These are phyloP conservation scores for Dolomedes plantarius DNA, from an alignment of 2,888 invertebrate genomes.

Conservation along the genomic window DNA sequence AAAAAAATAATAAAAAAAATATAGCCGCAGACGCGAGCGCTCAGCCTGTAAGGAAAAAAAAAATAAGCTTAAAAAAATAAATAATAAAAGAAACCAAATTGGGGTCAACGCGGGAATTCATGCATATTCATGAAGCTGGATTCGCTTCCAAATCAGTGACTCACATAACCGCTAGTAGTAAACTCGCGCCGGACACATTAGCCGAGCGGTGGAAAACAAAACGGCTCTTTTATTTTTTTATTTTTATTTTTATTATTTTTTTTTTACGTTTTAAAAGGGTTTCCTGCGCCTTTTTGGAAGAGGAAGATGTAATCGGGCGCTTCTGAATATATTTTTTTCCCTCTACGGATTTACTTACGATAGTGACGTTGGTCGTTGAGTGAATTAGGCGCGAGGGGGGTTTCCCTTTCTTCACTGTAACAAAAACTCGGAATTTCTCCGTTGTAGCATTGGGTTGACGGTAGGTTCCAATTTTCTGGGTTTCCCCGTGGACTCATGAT, in stretches of 20 bases:
- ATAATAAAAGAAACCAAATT: conserved; percentile 46
- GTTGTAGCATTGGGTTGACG: too few species aligned
- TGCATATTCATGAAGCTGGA: conserved; percentile 63
- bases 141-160: conserved; percentile 8
- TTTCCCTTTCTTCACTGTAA: too few species aligned
- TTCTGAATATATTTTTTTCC: too few species aligned
- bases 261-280: too few species aligned
- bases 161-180: not conserved
- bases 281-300: not conserved
- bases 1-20: not conserved
- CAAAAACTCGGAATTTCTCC: too few species aligned
- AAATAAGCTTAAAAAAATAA: not conserved
- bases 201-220: not conserved
- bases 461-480: too few species aligned
- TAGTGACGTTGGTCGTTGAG: too few species aligned
- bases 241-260: too few species aligned
- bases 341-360: too few species aligned
- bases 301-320: not conserved
- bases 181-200: conserved; percentile 14
- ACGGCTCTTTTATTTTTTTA: not conserved
- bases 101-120: conserved; percentile 56
- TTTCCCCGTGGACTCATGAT: too few species aligned
- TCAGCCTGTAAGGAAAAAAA: not conserved
- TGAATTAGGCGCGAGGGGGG: too few species aligned
- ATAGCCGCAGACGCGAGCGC: not conserved